Evolutionary conservation across 2,888 invertebrate species (phyloP), one percentile per base, ranked within the genome.

Genomic region (Mycogona germanica): DNA sequence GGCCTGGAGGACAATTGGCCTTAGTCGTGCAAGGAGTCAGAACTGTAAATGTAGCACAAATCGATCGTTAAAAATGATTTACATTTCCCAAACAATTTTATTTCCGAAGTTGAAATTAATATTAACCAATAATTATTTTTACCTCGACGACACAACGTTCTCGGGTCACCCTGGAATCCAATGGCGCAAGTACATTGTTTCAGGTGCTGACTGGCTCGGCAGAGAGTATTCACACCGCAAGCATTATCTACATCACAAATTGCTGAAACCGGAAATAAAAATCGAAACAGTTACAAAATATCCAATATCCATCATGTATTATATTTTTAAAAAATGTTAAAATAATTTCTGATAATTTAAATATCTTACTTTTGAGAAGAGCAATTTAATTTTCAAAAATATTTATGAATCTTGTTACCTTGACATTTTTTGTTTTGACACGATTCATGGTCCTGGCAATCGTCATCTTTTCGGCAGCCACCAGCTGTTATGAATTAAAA

Each of bases 161-260:
- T 73, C 21, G 89, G 77, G 71, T 89, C 82, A 38, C 91, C 91
- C 37, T 77, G 73, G 17, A 89, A 72, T 17, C 79, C 78, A 46
- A 73, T 64, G 2, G 84, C 81, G 67, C 91, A 91, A 21, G 72
- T 70, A 65, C 91, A 92, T 42, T 78, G 70, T 58, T 85, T 84
- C 57, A 75, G 74, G 66, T 91, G 88, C 62, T 83, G 78, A 58
- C 74, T 68, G 2, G 83, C 77, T 12, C 71, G 66, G 65, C 91
- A 91, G 55, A 78, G 66, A 0, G 89, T 84, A 65, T 91, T 91
- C 1, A 87, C 87, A 17, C 89, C 89, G 65, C 89, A 89, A 1
- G 87, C 86, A 62, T 78, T 1, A 38, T 59, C 49, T 30, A 57
- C 64, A 53, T 69, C 66, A 29, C 57, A 57, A 19, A 55, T 19